Conservation (phyloP, 1,140 invertebrate species). For the Brachionus asplanchnoidis region DNA sequence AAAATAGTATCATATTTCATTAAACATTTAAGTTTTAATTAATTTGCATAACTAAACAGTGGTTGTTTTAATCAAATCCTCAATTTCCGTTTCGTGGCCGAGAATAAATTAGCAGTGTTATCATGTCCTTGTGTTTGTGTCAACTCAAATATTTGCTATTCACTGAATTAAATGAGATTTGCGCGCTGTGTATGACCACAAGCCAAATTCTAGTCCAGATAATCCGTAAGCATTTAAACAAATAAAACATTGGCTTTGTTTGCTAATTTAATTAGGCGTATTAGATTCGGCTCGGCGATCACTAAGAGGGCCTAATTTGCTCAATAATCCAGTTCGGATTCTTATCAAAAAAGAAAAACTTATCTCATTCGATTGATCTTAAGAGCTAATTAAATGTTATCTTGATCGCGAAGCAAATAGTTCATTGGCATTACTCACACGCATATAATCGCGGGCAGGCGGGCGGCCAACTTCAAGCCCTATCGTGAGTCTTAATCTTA, state of each 20-base stretch:
- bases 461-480: neutral
- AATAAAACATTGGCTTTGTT: neutral
- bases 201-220: neutral
- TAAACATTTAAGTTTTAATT: conserved; percentile 10
- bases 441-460: neutral
- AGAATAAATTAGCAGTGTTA: neutral
- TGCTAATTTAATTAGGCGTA: neutral
- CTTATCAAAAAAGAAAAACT: neutral
- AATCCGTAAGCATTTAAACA: neutral
- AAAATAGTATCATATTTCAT: neutral
- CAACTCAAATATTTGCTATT: conserved; percentile 3
- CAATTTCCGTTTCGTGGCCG: neutral
- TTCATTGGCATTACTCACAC: neutral
- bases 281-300: conserved; percentile 5
- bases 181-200: neutral
- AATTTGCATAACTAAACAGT: conserved; percentile 24
- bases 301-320: neutral
- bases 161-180: neutral
- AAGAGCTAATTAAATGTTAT: neutral
- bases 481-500: neutral
- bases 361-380: neutral
- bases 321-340: neutral
- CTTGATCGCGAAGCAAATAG: neutral
- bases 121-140: neutral
- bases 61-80: neutral